Conservation (phyloP, 2,113 vertebrate species). For the Mobula hypostoma region DNA sequence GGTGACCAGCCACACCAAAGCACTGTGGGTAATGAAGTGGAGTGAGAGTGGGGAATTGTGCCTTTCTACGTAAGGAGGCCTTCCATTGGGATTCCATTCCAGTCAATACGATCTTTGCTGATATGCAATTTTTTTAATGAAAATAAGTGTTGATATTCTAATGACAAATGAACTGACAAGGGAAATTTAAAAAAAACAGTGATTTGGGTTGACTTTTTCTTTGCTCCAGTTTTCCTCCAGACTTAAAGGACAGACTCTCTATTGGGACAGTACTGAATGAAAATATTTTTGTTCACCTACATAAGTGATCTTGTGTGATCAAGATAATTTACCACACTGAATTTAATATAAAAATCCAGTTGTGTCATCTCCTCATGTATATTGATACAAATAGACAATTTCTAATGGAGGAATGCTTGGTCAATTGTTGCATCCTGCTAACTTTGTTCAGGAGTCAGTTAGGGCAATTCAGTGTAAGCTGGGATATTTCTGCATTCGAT, state of each 20-base stretch:
- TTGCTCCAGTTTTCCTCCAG: neutral
- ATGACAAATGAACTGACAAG: neutral
- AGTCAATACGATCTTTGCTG: neutral
- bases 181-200: neutral
- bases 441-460: neutral
- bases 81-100: neutral
- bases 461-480: neutral
- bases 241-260: neutral
- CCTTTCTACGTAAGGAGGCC: neutral
- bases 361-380: neutral
- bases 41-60: neutral
- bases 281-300: neutral
- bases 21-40: neutral
- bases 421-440: neutral
- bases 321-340: neutral
- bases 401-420: neutral
- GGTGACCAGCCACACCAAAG: neutral
- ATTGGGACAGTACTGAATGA: neutral
- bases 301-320: neutral
- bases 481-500: neutral
- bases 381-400: neutral
- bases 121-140: neutral
- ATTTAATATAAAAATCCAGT: neutral
- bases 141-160: neutral
- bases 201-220: neutral